A percentile compares a stretch with the other conserved stretches of the same genome.
phyloP scores from a whole-genome alignment of 2,888 invertebrate species.

The Lycocerus yunnanus region DNA sequence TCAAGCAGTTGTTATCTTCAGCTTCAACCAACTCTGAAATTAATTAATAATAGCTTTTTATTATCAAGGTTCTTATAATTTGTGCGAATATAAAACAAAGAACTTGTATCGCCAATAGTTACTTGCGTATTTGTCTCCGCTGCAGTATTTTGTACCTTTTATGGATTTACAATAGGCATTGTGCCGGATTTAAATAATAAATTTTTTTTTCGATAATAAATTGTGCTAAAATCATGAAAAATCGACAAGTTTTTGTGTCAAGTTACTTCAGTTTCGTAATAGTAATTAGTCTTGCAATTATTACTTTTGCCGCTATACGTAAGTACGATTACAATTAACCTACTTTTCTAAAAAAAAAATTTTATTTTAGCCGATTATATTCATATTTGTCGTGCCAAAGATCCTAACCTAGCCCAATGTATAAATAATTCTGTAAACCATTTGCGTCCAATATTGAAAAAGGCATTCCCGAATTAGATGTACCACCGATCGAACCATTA shows the following conservation, averaged over 20 bases:
- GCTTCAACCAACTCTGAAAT: background rate
- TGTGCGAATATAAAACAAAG: slow-evolving; percentile 2
- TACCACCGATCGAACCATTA: slow-evolving; percentile 61
- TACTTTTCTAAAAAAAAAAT: background rate
- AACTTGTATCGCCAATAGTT: background rate
- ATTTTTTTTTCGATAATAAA: background rate
- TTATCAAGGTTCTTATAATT: background rate
- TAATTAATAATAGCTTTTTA: background rate
- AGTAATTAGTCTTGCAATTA: background rate
- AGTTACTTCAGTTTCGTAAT: background rate
- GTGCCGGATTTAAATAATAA: background rate
- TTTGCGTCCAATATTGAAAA: slow-evolving; percentile 48
- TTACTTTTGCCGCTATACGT: background rate
- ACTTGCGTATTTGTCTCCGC: background rate
- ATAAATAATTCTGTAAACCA: slow-evolving; percentile 50
- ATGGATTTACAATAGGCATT: background rate
- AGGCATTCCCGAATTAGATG: slow-evolving; percentile 60
- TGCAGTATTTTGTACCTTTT: background rate
- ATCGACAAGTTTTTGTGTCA: background rate
- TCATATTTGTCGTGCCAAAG: slow-evolving; percentile 47
- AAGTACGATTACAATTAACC: background rate
- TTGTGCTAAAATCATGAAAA: background rate
- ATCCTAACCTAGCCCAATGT: slow-evolving; percentile 50
- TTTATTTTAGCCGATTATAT: slow-evolving; percentile 49
- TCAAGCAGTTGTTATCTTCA: background rate